phyloP scores from a whole-genome alignment of 92 coral and sea anemone genomes.

The Chrysogorgia sp. region DNA sequence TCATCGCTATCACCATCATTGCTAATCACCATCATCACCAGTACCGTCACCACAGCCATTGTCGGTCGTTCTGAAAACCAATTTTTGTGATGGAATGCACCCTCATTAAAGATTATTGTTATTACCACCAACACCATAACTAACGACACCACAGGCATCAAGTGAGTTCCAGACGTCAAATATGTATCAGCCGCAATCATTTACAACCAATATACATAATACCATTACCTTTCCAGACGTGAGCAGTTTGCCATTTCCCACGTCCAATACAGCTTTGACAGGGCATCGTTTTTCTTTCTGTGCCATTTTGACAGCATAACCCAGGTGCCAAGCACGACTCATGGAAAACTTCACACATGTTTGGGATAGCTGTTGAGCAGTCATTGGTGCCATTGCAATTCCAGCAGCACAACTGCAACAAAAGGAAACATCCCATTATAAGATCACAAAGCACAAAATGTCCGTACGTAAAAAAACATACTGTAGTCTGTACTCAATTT shows the following conservation, averaged over 20 bases:
- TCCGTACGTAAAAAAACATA: neutral
- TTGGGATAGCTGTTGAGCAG: slow-evolving; percentile 59
- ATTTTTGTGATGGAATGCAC: neutral
- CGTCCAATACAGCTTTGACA: slow-evolving; percentile 67
- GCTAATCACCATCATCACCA: neutral
- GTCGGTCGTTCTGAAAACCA: too few species aligned
- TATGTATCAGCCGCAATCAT: neutral
- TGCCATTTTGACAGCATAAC: slow-evolving; percentile 81
- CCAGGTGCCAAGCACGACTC: slow-evolving; percentile 85
- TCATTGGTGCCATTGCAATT: slow-evolving; percentile 49
- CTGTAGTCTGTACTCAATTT: neutral
- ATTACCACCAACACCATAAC: neutral
- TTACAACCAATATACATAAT: neutral
- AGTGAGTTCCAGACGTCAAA: neutral
- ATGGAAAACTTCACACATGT: slow-evolving; percentile 64
- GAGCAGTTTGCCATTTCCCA: slow-evolving; percentile 77
- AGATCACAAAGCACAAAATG: neutral
- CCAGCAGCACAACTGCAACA: slow-evolving; percentile 73
- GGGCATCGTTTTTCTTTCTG: slow-evolving; percentile 75
- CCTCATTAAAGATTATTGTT: neutral
- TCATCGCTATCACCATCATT: neutral
- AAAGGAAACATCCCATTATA: neutral
- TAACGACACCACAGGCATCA: too few species aligned
- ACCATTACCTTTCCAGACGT: slow-evolving; percentile 78
- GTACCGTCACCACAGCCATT: neutral